phyloP scores from a whole-genome alignment of 2,797 vertebrate genomes.

The Acropternis orthonyx region DNA sequence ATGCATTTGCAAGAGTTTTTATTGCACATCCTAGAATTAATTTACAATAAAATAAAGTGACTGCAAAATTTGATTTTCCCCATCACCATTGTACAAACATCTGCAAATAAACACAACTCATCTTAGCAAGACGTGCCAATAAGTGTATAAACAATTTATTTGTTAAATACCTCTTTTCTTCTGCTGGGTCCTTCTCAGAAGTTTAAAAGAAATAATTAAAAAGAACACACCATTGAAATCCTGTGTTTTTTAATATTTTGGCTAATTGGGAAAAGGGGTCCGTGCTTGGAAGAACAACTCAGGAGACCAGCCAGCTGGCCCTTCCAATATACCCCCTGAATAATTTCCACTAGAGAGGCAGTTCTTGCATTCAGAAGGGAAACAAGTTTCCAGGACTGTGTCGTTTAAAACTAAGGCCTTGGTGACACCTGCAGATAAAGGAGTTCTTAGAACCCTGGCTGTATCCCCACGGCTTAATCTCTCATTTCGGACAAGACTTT shows the following conservation, averaged over 20 bases:
- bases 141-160: background rate
- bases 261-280: background rate
- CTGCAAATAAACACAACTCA: background rate
- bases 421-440: background rate
- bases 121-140: background rate
- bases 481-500: background rate
- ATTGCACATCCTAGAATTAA: background rate
- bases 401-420: background rate
- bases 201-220: background rate
- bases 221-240: background rate
- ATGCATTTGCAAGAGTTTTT: background rate
- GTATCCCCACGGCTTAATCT: background rate
- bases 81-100: background rate
- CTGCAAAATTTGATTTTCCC: background rate
- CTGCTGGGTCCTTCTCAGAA: background rate
- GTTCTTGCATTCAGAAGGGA: background rate
- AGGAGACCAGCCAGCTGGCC: slow-evolving; percentile 63
- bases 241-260: background rate
- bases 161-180: background rate
- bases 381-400: background rate
- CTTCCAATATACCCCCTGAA: background rate
- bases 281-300: slow-evolving; percentile 46
- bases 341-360: background rate
- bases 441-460: background rate
- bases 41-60: background rate